These are phyloP conservation scores for Saxicola maurus DNA, from an alignment of 2,797 vertebrate genomes.

Conservation along the genomic window DNA sequence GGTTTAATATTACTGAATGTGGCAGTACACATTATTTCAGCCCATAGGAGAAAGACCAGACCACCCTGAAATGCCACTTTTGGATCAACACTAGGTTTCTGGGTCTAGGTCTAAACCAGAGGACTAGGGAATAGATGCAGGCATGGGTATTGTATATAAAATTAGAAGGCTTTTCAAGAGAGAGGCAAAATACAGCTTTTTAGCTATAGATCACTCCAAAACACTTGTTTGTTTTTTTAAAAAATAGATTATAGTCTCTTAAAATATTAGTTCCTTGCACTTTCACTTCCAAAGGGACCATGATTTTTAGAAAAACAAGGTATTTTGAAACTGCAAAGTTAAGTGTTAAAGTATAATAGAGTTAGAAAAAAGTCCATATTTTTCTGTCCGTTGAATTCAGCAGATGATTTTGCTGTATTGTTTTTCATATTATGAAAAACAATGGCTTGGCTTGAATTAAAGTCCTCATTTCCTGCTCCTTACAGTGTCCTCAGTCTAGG, in stretches of 20 bases:
- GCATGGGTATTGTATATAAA: not conserved
- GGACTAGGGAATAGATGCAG: not conserved
- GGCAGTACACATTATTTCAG: not conserved
- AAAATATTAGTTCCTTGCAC: not conserved
- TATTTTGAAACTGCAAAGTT: not conserved
- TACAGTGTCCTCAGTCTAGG: not conserved
- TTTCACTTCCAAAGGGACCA: not conserved
- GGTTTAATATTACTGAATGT: not conserved
- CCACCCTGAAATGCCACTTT: not conserved
- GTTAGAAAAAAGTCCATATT: not conserved
- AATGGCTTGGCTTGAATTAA: not conserved
- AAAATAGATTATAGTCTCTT: not conserved
- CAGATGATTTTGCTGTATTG: not conserved
- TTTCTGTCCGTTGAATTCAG: not conserved
- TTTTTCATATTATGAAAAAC: not conserved
- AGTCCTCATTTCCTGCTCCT: constrained; percentile 7
- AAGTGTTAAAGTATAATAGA: not conserved
- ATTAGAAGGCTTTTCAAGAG: not conserved
- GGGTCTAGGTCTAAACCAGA: not conserved
- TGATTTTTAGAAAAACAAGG: not conserved
- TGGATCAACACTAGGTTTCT: not conserved
- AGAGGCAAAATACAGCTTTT: not conserved
- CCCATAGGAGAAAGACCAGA: not conserved
- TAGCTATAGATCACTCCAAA: not conserved
- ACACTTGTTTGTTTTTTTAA: not conserved